Conservation (phyloP, 2,888 invertebrate genomes). For the Conistra vaccinii region DNA sequence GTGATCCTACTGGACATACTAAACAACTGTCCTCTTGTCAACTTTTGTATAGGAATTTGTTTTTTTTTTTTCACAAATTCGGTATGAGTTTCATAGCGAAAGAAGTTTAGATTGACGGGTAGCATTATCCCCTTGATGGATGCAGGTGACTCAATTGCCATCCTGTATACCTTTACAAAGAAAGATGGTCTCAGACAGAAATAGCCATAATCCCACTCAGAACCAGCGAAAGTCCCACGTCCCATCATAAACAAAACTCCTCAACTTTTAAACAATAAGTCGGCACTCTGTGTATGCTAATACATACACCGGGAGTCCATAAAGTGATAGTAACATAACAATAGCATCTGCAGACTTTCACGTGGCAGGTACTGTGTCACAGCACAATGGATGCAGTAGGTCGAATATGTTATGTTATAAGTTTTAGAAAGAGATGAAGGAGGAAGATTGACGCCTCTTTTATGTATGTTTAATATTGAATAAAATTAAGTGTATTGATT, state of each 20-base stretch:
- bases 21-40: not conserved
- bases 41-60: not conserved
- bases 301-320: conserved; percentile 39
- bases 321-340: conserved; percentile 58
- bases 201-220: conserved; percentile 8
- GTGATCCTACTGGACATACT: not conserved
- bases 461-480: conserved; percentile 6
- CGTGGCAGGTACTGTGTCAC: conserved; percentile 45
- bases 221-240: conserved; percentile 47
- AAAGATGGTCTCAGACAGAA: conserved; percentile 11
- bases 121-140: not conserved
- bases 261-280: conserved; percentile 44
- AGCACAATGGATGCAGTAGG: conserved; percentile 28
- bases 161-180: no score
- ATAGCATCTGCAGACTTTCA: conserved; percentile 60
- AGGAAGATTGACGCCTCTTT: conserved; percentile 16
- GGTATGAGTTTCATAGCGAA: no score
- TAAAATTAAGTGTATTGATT: not conserved
- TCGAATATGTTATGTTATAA: conserved; percentile 11
- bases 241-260: conserved; percentile 38
- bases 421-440: not conserved
- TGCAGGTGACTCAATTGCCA: not conserved
- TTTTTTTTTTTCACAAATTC: not conserved
- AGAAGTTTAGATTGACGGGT: not conserved
- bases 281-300: conserved; percentile 52